phyloP scores from a whole-genome alignment of 2,797 vertebrate species.

The Chaenodraco wilsoni region DNA sequence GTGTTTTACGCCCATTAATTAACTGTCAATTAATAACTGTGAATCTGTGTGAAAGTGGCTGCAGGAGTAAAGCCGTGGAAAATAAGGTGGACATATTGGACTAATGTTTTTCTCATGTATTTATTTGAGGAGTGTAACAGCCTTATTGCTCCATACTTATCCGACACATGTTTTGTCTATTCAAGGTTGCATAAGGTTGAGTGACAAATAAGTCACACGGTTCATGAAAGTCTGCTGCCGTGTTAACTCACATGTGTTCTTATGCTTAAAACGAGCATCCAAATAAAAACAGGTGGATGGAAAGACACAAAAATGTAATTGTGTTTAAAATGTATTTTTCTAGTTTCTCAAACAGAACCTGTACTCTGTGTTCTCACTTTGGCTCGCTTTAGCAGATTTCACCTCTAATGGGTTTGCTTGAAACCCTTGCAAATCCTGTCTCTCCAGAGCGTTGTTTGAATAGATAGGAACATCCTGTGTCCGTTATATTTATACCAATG shows the following conservation, averaged over 20 bases:
- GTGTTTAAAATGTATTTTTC: not conserved
- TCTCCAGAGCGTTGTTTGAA: not conserved
- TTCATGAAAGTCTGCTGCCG: not conserved
- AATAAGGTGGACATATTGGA: too few relatives aligned
- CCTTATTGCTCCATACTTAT: not conserved
- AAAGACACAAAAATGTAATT: not conserved
- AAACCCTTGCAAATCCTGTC: not conserved
- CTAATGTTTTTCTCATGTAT: not conserved
- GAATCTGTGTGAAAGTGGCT: too few relatives aligned
- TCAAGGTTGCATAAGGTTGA: not conserved
- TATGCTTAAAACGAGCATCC: not conserved
- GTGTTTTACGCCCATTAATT: too few relatives aligned
- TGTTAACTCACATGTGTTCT: not conserved
- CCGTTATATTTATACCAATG: constrained; percentile 18
- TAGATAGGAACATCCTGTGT: constrained; percentile 6
- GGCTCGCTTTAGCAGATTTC: not conserved
- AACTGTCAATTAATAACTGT: too few relatives aligned
- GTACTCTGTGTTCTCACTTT: not conserved
- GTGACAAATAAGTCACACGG: not conserved
- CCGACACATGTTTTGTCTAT: not conserved
- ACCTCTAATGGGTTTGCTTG: not conserved
- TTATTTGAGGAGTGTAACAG: not conserved
- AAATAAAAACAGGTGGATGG: not conserved
- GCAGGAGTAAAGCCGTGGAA: not conserved
- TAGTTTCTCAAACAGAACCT: not conserved